Evolutionary conservation across 2,888 invertebrate genomes (phyloP), one percentile per base, ranked within the genome.

Genomic region (Apocheima hispidaria): DNA sequence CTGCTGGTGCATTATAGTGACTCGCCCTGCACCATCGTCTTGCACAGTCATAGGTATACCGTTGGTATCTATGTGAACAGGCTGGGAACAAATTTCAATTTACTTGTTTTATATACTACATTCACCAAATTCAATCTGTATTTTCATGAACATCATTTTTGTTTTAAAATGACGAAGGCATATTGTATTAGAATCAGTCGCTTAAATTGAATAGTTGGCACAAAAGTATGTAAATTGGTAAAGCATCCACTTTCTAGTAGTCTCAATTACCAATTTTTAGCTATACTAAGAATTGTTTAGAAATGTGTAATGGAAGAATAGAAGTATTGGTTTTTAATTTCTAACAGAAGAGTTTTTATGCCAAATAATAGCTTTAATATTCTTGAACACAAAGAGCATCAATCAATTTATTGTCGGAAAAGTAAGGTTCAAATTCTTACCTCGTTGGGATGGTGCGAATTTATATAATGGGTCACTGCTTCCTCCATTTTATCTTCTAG

Each of bases 391-490:
- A 57, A 56, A 46, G 49, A 49, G 6, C 9, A 30, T 7, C 5
- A 14, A 38, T n/a, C n/a, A n/a, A n/a, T n/a, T n/a, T n/a, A n/a
- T n/a, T n/a, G n/a, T 16, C 6, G 7, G 3, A 26, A 18, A 14
- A 6, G 16, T 6, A 18, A 23, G 10, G 23, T 40, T 7, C 18
- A 6, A 12, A 12, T 0, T 16, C 61, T 71, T 79, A 90, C 92
- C 83, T 88, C 90, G 38, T 81, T 76, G 10, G 84, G 58, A 60
- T 85, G 87, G 53, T 92, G 91, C 1, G 90, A 74, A 75, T 88
- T 88, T 54, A 92, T 90, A 66, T 91, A 92, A 72, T 92, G 91
- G 12, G 87, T 87, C 23, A 92, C 91, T 4, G 86, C 87, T 68
- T 92, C 92, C 56, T 92, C 92, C 84, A 92, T 92, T 73, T 85